Percentiles rank a stretch among this genome's conserved stretches.
These are phyloP conservation scores for Scortum barcoo DNA, from an alignment of 2,113 vertebrate genomes.

Conservation along the genomic window DNA sequence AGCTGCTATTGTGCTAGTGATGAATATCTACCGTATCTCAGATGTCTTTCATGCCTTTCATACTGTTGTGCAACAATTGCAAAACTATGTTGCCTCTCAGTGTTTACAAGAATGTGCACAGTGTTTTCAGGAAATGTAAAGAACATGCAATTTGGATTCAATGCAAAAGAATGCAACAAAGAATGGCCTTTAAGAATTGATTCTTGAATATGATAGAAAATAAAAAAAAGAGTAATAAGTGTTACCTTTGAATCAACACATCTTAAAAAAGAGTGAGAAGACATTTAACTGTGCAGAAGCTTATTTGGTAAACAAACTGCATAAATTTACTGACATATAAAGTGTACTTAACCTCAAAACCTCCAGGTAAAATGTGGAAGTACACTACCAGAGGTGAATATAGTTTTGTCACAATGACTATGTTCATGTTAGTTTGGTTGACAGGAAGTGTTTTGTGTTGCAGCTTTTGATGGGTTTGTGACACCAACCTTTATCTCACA, in stretches of 20 bases:
- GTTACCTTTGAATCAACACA: not conserved
- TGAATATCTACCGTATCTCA: not conserved
- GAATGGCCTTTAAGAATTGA: not conserved
- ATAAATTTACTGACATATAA: not conserved
- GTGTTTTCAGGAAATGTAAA: not conserved
- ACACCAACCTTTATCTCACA: constrained; percentile 47
- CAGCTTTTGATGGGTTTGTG: constrained; percentile 33
- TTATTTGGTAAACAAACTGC: not conserved
- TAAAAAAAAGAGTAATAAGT: too few relatives aligned
- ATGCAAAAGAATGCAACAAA: not conserved
- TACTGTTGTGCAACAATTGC: not conserved
- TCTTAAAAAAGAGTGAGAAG: not conserved
- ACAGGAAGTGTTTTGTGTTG: constrained; percentile 51
- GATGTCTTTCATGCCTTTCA: not conserved
- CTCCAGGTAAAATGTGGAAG: not conserved
- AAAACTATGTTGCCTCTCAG: not conserved
- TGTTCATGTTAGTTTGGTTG: constrained; percentile 1
- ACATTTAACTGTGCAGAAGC: not conserved
- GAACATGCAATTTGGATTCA: not conserved
- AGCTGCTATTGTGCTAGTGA: not conserved
- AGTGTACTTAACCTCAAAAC: not conserved
- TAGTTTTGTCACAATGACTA: not conserved
- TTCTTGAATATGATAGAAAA: not conserved
- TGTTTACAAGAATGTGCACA: not conserved
- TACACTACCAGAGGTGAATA: not conserved